Conservation (phyloP, 2,113 vertebrate species). For the Myocastor coypus region DNA sequence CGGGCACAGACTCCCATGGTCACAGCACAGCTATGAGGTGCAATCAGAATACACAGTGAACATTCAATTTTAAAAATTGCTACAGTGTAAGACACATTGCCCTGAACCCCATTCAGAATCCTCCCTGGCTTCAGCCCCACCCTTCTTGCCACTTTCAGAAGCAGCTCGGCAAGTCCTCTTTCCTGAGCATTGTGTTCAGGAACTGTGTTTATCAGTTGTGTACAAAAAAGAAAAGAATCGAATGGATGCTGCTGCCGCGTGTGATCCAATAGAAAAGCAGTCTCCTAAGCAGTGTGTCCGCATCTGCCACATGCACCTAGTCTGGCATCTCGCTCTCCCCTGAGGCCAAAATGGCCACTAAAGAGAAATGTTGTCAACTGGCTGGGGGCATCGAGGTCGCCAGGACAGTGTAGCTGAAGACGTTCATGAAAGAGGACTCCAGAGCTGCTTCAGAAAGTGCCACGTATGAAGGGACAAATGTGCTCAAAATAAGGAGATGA, state of each 20-base stretch:
- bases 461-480: background rate
- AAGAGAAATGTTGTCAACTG: background rate
- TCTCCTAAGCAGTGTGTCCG: background rate
- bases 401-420: background rate
- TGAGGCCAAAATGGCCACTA: background rate
- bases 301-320: background rate
- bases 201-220: background rate
- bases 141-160: background rate
- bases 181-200: background rate
- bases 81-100: background rate
- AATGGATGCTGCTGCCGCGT: background rate
- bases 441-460: background rate
- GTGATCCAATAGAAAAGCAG: background rate
- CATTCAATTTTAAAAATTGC: background rate
- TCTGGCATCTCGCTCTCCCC: background rate
- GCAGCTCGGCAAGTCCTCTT: background rate
- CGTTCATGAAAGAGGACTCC: background rate
- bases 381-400: background rate
- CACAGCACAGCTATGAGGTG: background rate
- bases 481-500: background rate
- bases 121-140: background rate
- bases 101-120: background rate
- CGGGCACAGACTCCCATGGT: accelerated
- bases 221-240: background rate
- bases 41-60: background rate